Evolutionary conservation across 53 echinoderm and acorn worm genomes (phyloP).

Genomic region (Astropecten irregularis): DNA sequence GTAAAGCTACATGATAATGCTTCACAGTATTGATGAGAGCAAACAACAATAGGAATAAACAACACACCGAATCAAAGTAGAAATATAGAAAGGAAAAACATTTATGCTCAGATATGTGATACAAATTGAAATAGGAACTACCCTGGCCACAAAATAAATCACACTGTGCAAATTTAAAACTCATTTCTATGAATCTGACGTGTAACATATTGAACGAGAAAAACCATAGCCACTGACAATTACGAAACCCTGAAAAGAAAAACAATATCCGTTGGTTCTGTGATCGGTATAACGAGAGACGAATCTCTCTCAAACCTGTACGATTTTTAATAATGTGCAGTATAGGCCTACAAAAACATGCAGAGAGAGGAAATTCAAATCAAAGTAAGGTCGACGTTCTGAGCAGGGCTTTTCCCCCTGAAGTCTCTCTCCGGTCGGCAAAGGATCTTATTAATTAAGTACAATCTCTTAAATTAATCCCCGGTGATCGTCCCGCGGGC

Average conservation of each 20-base stretch:
- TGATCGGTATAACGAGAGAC: background rate
- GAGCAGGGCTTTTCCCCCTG: constrained; percentile 3
- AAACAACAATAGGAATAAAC: too few species aligned
- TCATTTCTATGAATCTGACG: constrained; percentile 14
- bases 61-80: too few species aligned
- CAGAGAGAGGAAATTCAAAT: constrained; percentile 3
- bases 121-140: too few species aligned
- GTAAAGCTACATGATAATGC: too few species aligned
- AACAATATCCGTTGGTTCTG: constrained; percentile 42
- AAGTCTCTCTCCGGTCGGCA: constrained; percentile 4
- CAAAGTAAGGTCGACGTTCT: constrained; percentile 37
- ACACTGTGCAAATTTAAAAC: background rate
- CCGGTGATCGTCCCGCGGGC: constrained; percentile 42
- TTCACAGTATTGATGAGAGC: too few species aligned
- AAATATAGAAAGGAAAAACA: too few species aligned
- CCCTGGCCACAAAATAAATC: constrained; percentile 44
- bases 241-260: constrained; percentile 4
- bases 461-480: constrained; percentile 62
- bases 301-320: too few species aligned
- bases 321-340: constrained; percentile 29
- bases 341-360: background rate
- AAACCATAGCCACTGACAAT: too few species aligned
- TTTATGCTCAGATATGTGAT: too few species aligned
- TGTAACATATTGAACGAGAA: constrained; percentile 23
- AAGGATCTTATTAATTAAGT: constrained; percentile 59